Base-by-base conservation (phyloP, 1,140 invertebrate species). In the Zaprionus vittiger region DNA sequence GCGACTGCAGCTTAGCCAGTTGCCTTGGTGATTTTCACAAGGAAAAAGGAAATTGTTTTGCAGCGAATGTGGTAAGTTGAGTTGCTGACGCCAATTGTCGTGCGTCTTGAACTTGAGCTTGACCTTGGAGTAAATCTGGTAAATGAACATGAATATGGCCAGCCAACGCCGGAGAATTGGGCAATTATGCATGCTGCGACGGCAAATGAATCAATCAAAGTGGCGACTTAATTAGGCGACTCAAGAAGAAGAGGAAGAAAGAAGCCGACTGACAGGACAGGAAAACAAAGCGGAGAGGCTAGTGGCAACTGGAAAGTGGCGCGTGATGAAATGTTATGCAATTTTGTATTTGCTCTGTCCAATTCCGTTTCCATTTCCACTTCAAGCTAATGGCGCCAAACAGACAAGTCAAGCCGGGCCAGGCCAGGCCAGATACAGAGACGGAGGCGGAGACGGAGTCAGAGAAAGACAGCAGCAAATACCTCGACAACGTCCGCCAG, bases 71-170 rank as follows among this genome's bases (percentile, higher is more conserved):
- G 22, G 20, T 17, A 28, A 57, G 28, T 44, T 34, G 61, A 28
- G 64, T 17, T 47, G n/a, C n/a, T 38, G n/a, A 24, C 7, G 9
- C 22, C 64, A 75, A 78, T 81, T 81, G 80, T 79, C 62, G 73
- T 56, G 66, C 76, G 70, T 61, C 37, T 72, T 91, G 83, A 91
- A 91, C 87, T 91, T 91, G 87, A 91, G 87, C 87, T 91, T 91
- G 87, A 91, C 87, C 87, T 91, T 91, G 87, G 66, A 47, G 24
- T 41, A 77, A 81, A 61, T 73, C 57, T 76, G 47, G 44, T 37
- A 66, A 57, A 57, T 61, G 62, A 41, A 62, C 66, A 69, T 41
- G 56, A 62, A 62, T 49, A 11, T 26, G 26, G 20, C 20, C 20
- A 20, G 44, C 17, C 31, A 71, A 67, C 71, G 66, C 61, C n/a